Evolutionary conservation across 1,140 invertebrate species (phyloP), one percentile per base, ranked within the genome.

Genomic region (Cherax destructor): DNA sequence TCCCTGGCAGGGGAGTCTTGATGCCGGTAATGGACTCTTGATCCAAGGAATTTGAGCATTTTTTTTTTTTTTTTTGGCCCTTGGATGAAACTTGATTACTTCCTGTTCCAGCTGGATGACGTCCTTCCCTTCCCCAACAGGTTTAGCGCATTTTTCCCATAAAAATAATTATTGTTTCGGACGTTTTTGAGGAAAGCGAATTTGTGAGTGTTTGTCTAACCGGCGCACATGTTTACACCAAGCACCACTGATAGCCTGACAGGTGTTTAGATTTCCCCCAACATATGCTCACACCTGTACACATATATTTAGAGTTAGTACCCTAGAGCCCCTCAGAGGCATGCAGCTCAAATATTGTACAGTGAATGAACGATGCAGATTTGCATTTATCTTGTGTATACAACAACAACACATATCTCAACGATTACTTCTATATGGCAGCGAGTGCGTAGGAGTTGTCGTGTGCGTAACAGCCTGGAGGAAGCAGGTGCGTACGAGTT

Each of bases 211-310:
- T 56, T 56, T 56, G 52, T 56, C 52, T 13, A 56, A 56, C 52
- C 13, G 52, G 61, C 13, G 18, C 61, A 65, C 16, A 16, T 21
- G 61, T 65, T 65, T 65, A 65, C 13, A 0, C 61, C 61, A 65
- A 21, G 21, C 61, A 21, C 5, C 52, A 56, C 13, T 13, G 13
- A 13, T 56, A 65, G 61, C 13, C 13, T 65, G 61, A 65, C 61
- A 65, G 61, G 21, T 65, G 61, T 74, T 41, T 74, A 74, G 69
- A 74, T 74, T 9, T n/a, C 69, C 69, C 69, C 69, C 1, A 11
- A 74, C 69, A 74, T 74, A n/a, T 74, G 69, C 69, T 74, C 24
- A 74, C 69, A 74, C 69, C 69, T 74, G 69, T 74, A 74, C 69
- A 74, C 69, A 30, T 11, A 24, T 74, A 18, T 69, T 69, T 5